Base-by-base conservation (phyloP, 2,113 vertebrate species). In the Tragelaphus imberbis region DNA sequence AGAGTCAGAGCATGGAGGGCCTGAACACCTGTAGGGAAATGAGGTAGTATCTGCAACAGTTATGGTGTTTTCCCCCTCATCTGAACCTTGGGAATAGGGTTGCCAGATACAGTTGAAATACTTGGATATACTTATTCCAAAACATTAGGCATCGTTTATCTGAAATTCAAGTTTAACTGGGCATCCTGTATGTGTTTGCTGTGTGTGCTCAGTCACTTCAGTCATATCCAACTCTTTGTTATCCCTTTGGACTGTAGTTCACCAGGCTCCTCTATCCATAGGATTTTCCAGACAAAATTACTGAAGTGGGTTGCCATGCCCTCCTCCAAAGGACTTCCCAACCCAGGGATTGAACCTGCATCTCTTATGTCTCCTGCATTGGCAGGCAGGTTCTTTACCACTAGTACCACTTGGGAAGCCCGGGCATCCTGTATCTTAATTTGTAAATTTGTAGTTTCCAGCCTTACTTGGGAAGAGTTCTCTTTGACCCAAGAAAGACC, bases 81-180 rank as follows among this genome's bases (percentile, higher is more conserved):
- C 36, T 12, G 6, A n/a, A 47, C 1, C 33, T 47, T 55, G 47
- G 80, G 59, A 59, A 12, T 80, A 40, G 33, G 27, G 59, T 61
- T 89, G 44, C 30, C 47, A 14, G 93, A 63, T 4, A 87, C 59
- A 87, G 36, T 63, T 85, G 71, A 14, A 82, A 21, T 90, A 79
- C 81, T 55, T 93, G 44, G 55, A 55, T 7, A 49, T 36, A 58
- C 11, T 80, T 95, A 23, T 47, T 94, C 58, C 19, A 65, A 88
- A 44, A 59, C 21, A 21, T n/a, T 40, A 21, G 68, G 44, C 17
- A 47, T 80, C 33, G 1, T 36, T 88, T 81, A 51, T 63, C 79
- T 96, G 44, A 96, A 90, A 55, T 88, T 91, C 49, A 84, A n/a
- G 93, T 89, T 89, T 91, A 88, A 47, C 33, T 17, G 33, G 33